Conservation (phyloP, 2,113 vertebrate genomes). For the Xenopus borealis region DNA sequence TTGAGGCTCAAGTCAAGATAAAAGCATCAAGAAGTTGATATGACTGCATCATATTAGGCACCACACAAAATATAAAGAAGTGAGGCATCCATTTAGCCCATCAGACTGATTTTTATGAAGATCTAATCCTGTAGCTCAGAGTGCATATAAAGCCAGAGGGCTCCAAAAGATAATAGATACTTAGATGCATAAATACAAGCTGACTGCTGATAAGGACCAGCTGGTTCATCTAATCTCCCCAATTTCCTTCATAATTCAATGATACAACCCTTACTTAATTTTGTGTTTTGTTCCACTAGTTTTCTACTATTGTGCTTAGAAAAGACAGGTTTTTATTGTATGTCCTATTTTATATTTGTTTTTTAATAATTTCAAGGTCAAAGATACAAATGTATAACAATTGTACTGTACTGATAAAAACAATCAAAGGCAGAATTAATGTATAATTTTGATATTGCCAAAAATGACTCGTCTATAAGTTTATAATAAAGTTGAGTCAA, state of each 20-base stretch:
- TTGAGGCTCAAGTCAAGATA: too few relatives aligned
- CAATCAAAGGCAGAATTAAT: too few relatives aligned
- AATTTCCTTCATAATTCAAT: constrained; percentile 44
- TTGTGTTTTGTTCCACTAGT: constrained; percentile 1
- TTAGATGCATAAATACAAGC: constrained; percentile 40
- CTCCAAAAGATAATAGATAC: constrained; percentile 39
- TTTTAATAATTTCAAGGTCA: too few relatives aligned
- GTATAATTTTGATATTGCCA: too few relatives aligned
- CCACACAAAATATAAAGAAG: constrained; percentile 13
- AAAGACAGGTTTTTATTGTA: too few relatives aligned
- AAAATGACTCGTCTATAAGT: too few relatives aligned
- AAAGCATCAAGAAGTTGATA: too few relatives aligned
- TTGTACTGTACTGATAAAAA: too few relatives aligned
- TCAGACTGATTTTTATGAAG: constrained; percentile 40
- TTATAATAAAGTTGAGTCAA: too few relatives aligned
- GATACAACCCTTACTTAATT: constrained; percentile 32
- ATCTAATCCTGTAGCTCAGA: constrained; percentile 35
- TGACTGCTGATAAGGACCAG: constrained; percentile 43
- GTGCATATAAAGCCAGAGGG: constrained; percentile 39
- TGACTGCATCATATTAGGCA: constrained; percentile 14
- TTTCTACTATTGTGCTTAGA: too few relatives aligned
- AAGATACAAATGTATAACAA: too few relatives aligned
- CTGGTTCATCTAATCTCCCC: constrained; percentile 37
- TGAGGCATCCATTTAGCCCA: constrained; percentile 27
- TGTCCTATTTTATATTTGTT: too few relatives aligned